Evolutionary conservation across 1,140 invertebrate species (phyloP).

Genomic region (Drosophila lacteicornis): DNA sequence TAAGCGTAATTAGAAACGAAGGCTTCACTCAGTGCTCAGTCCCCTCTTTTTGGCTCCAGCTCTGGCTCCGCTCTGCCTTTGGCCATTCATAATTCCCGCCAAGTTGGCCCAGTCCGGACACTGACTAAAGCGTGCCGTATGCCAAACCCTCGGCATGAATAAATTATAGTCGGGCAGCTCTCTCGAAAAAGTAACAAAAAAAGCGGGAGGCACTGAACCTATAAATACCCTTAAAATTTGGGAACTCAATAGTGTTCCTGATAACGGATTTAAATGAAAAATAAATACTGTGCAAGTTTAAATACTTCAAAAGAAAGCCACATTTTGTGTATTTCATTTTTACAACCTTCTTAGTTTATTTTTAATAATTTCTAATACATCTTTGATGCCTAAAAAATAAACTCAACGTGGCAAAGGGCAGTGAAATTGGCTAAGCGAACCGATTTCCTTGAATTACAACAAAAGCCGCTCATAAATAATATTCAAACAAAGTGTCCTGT

Average conservation of each 20-base stretch:
- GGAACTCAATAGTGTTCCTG: background rate
- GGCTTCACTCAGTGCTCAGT: background rate
- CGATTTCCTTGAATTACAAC: slow-evolving; percentile 80
- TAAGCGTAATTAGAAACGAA: slow-evolving; percentile 64
- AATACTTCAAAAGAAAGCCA: too few species aligned
- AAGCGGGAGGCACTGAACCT: background rate
- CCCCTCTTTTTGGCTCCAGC: too few species aligned
- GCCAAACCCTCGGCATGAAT: slow-evolving; percentile 48
- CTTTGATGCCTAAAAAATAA: background rate
- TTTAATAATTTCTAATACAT: too few species aligned
- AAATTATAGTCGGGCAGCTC: slow-evolving; percentile 55
- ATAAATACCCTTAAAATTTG: slow-evolving; percentile 8
- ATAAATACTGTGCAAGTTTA: too few species aligned
- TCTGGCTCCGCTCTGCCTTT: background rate
- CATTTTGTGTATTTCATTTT: too few species aligned
- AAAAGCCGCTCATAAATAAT: slow-evolving; percentile 79
- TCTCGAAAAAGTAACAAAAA: background rate
- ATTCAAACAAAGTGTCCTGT: slow-evolving; percentile 78
- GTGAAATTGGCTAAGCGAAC: slow-evolving; percentile 41
- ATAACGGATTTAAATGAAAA: too few species aligned
- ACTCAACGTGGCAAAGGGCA: background rate
- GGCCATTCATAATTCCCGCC: slow-evolving; percentile 65
- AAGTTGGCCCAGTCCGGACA: slow-evolving; percentile 41
- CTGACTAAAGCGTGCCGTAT: slow-evolving; percentile 16
- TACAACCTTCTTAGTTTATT: too few species aligned